Base-by-base conservation (phyloP, 2,888 invertebrate species). In the Lottia gigantea region DNA sequence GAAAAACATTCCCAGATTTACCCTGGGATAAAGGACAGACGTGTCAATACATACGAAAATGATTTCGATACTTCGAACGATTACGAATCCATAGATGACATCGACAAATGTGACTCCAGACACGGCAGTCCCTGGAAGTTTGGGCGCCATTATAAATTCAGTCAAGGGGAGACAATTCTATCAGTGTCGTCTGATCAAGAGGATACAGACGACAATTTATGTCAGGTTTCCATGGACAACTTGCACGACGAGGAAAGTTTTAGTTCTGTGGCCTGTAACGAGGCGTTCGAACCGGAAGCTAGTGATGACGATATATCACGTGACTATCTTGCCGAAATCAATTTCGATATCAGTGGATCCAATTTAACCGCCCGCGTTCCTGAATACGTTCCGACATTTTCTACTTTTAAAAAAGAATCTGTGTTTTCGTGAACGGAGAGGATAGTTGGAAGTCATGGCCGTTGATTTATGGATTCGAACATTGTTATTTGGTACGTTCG, bases 161-260 rank as follows among this genome's bases (percentile, higher is more conserved):
- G 55, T 55, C 19, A 19, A 23, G 55, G 55, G 55, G 55, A 55
- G 23, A 55, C 55, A 55, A 55, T 55, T 55, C 55, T 55, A 55
- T 55, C 55, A 11, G 23, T 55, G 11, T 55, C 55, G 2, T 55
- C 55, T 23, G 55, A 55, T 55, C 55, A 23, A 19, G 40, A 40
- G 6, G 55, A 55, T 55, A 55, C 55, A 23, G 55, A 55, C 55
- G 55, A 55, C 55, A 55, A 55, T 55, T 23, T 55, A 23, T 55
- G 55, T 55, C 55, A 55, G 8, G 55, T 55, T 12, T 55, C 55
- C 19, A 55, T 23, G 23, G 55, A 55, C 23, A 55, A 55, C 14
- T 23, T 55, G 11, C 19, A 55, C 55, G 55, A 55, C 14, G 55
- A 55, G 23, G 55, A 55, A 55, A 55, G 55, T 19, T 55, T 55